These are phyloP conservation scores for Carassius carassius DNA, from an alignment of 2,113 vertebrate genomes.

Conservation along the genomic window DNA sequence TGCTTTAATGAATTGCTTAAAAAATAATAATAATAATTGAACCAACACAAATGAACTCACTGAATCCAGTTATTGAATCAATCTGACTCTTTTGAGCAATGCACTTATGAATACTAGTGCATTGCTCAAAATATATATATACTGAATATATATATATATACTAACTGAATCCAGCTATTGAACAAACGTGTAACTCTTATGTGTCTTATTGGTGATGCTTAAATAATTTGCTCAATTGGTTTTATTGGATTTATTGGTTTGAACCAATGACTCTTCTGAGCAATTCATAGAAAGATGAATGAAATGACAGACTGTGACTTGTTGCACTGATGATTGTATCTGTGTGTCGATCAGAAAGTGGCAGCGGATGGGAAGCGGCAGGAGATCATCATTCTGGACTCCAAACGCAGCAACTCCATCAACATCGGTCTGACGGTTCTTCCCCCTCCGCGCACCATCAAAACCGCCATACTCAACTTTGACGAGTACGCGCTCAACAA, in stretches of 20 bases:
- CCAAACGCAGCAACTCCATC: conserved; percentile 95
- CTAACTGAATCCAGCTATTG: not conserved
- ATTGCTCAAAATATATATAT: no score
- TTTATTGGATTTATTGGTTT: no score
- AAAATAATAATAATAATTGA: not conserved
- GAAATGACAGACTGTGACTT: no score
- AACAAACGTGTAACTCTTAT: no score
- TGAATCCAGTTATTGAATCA: no score
- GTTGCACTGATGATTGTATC: not conserved
- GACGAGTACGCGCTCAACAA: conserved; percentile 98
- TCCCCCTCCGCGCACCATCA: conserved; percentile 95
- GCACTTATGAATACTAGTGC: no score
- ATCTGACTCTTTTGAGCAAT: no score
- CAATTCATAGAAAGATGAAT: not conserved
- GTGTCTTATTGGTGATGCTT: no score
- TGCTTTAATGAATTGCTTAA: not conserved
- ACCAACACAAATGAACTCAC: no score
- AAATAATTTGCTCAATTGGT: no score
- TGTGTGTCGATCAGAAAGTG: conserved; percentile 80
- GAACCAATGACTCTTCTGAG: no score
- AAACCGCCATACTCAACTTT: conserved; percentile 96
- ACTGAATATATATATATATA: no score
- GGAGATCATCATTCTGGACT: conserved; percentile 95
- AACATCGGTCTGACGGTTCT: conserved; percentile 96
- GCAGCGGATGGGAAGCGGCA: conserved; percentile 92